phyloP scores from a whole-genome alignment of 2,888 invertebrate genomes.

The Euproctis similis region DNA sequence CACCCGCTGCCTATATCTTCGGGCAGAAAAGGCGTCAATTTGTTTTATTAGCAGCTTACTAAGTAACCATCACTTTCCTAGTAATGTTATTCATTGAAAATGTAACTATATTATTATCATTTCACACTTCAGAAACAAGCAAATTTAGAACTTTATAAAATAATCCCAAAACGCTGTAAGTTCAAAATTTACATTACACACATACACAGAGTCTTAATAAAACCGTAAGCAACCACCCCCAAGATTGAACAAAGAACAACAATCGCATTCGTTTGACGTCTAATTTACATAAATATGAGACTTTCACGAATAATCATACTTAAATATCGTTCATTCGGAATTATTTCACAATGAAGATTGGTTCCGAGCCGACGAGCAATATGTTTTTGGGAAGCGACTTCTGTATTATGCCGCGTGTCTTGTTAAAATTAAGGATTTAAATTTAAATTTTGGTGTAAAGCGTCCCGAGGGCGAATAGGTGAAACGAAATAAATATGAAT shows the following conservation, averaged over 20 bases:
- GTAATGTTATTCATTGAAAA: too few species aligned
- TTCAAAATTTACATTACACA: background rate
- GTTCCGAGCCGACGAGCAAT: slow-evolving; percentile 61
- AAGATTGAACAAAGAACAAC: slow-evolving; percentile 44
- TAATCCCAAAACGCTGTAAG: too few species aligned
- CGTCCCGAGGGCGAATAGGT: slow-evolving; percentile 61
- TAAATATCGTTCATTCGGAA: slow-evolving; percentile 58
- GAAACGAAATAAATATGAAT: slow-evolving; percentile 75
- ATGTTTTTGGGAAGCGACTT: slow-evolving; percentile 23
- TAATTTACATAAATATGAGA: slow-evolving; percentile 70
- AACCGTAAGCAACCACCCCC: slow-evolving; percentile 15
- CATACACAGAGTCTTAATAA: slow-evolving; percentile 9
- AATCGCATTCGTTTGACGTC: slow-evolving; percentile 49
- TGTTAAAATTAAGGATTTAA: slow-evolving; percentile 69
- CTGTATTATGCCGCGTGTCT: slow-evolving; percentile 50
- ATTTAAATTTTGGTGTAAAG: slow-evolving; percentile 58
- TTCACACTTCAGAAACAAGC: too few species aligned
- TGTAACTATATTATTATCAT: too few species aligned
- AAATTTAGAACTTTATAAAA: too few species aligned
- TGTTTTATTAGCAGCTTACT: too few species aligned
- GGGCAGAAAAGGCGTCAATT: too few species aligned
- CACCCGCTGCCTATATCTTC: too few species aligned
- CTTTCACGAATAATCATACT: slow-evolving; percentile 57
- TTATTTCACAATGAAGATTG: slow-evolving; percentile 55
- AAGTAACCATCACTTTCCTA: too few species aligned